Base-by-base conservation (phyloP, 1,140 invertebrate genomes). In the Musca domestica region DNA sequence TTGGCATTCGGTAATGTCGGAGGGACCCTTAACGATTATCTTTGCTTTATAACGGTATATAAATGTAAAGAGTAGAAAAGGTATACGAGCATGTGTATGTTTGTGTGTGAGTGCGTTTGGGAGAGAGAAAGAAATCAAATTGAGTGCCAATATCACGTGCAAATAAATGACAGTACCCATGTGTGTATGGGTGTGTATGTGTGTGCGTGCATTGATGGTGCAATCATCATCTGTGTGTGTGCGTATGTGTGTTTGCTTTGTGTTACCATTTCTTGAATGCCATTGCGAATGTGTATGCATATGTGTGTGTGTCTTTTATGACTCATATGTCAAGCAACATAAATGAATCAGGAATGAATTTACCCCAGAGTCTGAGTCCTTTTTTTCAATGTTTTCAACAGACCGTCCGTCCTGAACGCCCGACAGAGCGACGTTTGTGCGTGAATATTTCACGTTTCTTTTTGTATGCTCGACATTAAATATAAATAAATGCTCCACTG, bases 291-390 rank as follows among this genome's bases (percentile, higher is more conserved):
- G 17, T 51, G 47, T 5, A 17, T 48, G 19, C 19, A n/a, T n/a
- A n/a, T n/a, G 17, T 19, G 19, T 54, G 51, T 22, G 51, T 54
- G 22, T 15, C 25, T 56, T 30, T 56, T 56, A 56, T 56, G 12
- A 56, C 52, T 56, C 52, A 56, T 27, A 23, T 56, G 52, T 56
- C 52, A 56, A 4, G 22, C 52, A 27, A 27, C 14, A 56, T 56
- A 56, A 56, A 56, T 56, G 52, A 56, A 56, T 56, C 52, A 56
- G 15, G 15, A 56, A 56, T n/a, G 17, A 22, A 22, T 52, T 14
- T 56, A 52, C 9, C 51, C 19, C 22, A 22, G 51, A 52, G 22
- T 52, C 19, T 52, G 22, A 22, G 20, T 14, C 12, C 3, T 20
- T 22, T 1, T n/a, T 1, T 20, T 23, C 15, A 48, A 15, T 48